Conservation (phyloP, 2,113 vertebrate species). For the Sturnira hondurensis region DNA sequence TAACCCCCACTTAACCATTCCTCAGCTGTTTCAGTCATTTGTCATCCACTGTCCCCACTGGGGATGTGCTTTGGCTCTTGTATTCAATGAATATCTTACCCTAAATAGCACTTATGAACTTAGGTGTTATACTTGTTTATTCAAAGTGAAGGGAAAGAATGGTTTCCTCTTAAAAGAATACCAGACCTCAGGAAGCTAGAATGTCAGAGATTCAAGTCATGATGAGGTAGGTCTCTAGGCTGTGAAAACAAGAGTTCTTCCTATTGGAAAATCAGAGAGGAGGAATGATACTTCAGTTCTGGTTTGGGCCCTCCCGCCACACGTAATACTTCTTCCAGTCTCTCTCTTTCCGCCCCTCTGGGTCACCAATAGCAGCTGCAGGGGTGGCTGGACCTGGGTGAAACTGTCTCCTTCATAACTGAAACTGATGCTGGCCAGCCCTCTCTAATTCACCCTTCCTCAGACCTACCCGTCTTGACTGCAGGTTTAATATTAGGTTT, state of each 20-base stretch:
- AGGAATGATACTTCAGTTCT: background rate
- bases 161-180: conserved; percentile 2
- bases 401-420: background rate
- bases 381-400: no score
- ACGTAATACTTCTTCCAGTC: background rate
- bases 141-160: background rate
- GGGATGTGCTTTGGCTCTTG: background rate
- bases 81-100: background rate
- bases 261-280: background rate
- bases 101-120: background rate
- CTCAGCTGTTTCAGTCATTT: background rate
- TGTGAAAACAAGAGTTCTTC: background rate
- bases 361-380: background rate
- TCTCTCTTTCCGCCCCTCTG: background rate
- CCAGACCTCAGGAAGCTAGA: background rate
- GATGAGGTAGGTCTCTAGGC: background rate
- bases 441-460: background rate
- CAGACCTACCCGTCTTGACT: background rate
- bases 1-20: rapidly evolving
- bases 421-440: background rate
- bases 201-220: background rate
- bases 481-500: background rate
- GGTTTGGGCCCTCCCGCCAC: background rate
- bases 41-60: background rate
- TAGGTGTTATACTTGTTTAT: background rate